phyloP scores from a whole-genome alignment of 2,113 vertebrate species.

The Campylomormyrus numenius region DNA sequence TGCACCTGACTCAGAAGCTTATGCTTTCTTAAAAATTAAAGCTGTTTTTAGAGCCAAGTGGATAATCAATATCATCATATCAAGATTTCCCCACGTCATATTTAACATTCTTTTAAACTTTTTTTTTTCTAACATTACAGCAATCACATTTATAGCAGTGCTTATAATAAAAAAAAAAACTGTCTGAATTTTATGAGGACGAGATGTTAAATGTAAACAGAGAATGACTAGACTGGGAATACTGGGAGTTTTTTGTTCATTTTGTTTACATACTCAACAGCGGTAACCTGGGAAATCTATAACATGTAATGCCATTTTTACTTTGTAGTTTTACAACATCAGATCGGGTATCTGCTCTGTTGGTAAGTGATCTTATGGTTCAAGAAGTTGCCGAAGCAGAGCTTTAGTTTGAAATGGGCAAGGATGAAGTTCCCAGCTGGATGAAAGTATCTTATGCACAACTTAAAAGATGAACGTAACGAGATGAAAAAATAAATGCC shows the following conservation, averaged over 20 bases:
- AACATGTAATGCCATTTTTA: background rate
- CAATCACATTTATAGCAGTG: conserved; percentile 1
- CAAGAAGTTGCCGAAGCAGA: background rate
- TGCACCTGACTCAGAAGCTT: background rate
- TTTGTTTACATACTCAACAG: background rate
- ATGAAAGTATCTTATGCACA: background rate
- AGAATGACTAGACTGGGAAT: background rate
- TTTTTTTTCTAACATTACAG: background rate
- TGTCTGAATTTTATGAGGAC: background rate
- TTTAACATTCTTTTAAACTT: background rate
- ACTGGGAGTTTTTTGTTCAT: background rate
- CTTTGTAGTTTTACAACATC: background rate
- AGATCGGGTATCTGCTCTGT: background rate
- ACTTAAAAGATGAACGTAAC: background rate
- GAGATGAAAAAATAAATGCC: background rate
- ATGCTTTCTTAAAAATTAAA: background rate
- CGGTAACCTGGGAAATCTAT: background rate
- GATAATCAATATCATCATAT: background rate
- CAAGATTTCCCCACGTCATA: background rate
- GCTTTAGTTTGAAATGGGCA: background rate
- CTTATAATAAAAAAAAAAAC: background rate
- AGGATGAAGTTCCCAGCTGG: background rate
- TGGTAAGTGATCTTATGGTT: background rate
- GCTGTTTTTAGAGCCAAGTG: background rate
- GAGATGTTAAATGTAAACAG: background rate